Evolutionary conservation across 2,113 vertebrate species (phyloP).

Genomic region (Saccopteryx bilineata): DNA sequence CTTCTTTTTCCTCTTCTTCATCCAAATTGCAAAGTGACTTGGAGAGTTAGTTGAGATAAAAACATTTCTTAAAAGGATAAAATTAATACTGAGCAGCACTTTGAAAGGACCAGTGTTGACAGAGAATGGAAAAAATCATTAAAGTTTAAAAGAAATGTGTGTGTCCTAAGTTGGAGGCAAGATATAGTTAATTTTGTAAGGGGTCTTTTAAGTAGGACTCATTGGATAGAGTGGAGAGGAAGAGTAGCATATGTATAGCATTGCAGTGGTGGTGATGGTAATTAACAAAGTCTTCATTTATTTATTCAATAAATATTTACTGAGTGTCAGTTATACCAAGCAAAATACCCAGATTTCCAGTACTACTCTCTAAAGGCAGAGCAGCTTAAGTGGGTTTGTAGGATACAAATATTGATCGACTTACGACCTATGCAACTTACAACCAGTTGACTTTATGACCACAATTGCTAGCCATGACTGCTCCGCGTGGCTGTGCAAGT

Average conservation of each 20-base stretch:
- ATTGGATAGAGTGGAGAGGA: not conserved
- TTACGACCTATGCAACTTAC: too few species aligned
- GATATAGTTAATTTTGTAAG: not conserved
- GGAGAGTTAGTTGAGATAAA: not conserved
- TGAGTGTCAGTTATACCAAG: constrained; percentile 2
- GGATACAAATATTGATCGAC: too few species aligned
- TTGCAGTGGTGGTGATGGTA: not conserved
- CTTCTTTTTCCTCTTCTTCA: not conserved
- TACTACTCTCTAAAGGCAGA: too few species aligned
- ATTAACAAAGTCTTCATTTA: not conserved
- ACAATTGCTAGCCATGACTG: too few species aligned
- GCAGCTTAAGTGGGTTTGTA: too few species aligned
- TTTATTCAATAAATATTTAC: constrained; percentile 46
- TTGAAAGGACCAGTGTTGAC: constrained; percentile 3
- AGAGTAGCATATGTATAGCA: not conserved
- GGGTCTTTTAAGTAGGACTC: constrained; percentile 22
- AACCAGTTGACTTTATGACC: too few species aligned
- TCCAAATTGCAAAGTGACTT: not conserved
- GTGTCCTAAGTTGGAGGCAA: not conserved
- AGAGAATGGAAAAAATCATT: not conserved
- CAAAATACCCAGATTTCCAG: not conserved
- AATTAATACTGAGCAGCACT: not conserved
- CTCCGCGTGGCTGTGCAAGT: too few species aligned
- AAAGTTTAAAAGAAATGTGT: not conserved
- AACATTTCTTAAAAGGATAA: not conserved